Evolutionary conservation across 2,113 vertebrate genomes (phyloP).

Genomic region (Monopterus albus): DNA sequence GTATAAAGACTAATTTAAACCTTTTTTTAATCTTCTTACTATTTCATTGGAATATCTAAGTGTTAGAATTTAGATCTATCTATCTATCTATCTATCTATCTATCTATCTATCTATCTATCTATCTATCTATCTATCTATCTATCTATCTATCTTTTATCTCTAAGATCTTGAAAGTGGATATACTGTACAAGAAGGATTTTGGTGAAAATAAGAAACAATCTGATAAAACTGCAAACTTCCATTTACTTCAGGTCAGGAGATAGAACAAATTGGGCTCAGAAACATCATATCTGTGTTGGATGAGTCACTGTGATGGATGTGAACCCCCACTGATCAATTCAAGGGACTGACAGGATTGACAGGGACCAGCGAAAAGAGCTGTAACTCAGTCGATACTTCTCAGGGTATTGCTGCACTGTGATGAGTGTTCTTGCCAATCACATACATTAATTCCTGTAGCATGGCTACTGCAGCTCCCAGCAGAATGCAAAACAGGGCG

Average conservation of each 20-base stretch:
- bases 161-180: constrained; percentile 1
- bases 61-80: too few species aligned
- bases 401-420: constrained; percentile 43
- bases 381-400: constrained; percentile 55
- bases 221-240: constrained; percentile 26
- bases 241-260: constrained; percentile 27
- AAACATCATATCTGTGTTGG: constrained; percentile 42
- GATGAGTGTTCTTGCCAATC: constrained; percentile 50
- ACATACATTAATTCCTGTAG: constrained; percentile 64
- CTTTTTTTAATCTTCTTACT: too few species aligned
- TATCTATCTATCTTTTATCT: too few species aligned
- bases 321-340: constrained; percentile 65
- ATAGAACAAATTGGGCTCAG: constrained; percentile 40
- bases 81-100: too few species aligned
- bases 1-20: too few species aligned
- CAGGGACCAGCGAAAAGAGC: constrained; percentile 65
- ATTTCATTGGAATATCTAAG: too few species aligned
- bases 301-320: constrained; percentile 63
- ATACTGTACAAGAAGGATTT: background rate
- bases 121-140: too few species aligned
- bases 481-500: constrained; percentile 64
- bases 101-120: too few species aligned
- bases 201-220: constrained; percentile 25
- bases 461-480: constrained; percentile 27
- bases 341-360: constrained; percentile 55